Conservation (phyloP, 2,888 invertebrate species). For the Bombylius discolor region DNA sequence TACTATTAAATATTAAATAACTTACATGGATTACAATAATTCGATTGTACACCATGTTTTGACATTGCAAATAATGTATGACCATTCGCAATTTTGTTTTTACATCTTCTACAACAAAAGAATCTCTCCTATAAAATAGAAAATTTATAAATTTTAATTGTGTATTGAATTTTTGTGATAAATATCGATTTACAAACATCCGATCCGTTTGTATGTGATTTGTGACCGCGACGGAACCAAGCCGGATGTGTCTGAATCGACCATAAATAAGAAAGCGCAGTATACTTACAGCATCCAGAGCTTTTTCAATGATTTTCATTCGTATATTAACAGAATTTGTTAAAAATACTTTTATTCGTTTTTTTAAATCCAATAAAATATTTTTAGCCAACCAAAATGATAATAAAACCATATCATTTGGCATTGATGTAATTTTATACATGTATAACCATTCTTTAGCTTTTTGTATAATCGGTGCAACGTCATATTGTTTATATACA, state of each 20-base stretch:
- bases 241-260: background rate
- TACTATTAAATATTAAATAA: background rate
- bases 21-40: constrained; percentile 62
- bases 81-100: constrained; percentile 48
- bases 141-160: background rate
- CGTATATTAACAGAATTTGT: constrained; percentile 56
- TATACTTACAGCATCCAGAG: constrained; percentile 24
- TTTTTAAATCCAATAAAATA: constrained; percentile 52
- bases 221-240: background rate
- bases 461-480: constrained; percentile 35
- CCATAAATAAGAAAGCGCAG: background rate
- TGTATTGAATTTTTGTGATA: background rate
- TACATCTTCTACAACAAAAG: constrained; percentile 45
- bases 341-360: constrained; percentile 48
- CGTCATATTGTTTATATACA: constrained; percentile 51
- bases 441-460: constrained; percentile 28
- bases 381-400: constrained; percentile 74
- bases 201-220: background rate
- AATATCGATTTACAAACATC: background rate
- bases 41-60: constrained; percentile 62
- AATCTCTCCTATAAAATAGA: constrained; percentile 27
- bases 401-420: constrained; percentile 52
- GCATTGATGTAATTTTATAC: constrained; percentile 40
- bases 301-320: constrained; percentile 37
- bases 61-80: constrained; percentile 69